phyloP scores from a whole-genome alignment of 2,113 vertebrate genomes.

The Carollia perspicillata region DNA sequence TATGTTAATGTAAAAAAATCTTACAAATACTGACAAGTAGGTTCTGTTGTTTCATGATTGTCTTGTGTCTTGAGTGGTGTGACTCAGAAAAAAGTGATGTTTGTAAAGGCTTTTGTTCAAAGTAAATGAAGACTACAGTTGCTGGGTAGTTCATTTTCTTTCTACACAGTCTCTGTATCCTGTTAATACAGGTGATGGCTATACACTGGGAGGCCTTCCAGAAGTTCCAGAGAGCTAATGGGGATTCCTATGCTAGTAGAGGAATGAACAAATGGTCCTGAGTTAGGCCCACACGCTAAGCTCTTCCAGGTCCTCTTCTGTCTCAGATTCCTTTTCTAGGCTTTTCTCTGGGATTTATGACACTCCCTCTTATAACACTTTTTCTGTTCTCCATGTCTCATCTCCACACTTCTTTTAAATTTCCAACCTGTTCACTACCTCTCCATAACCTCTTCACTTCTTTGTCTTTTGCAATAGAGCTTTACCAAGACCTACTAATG shows the following conservation, averaged over 20 bases:
- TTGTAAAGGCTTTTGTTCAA: neutral
- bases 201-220: neutral
- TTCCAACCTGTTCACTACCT: neutral
- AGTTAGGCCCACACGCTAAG: neutral
- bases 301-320: neutral
- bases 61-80: neutral
- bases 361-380: neutral
- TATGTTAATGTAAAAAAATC: slow-evolving; percentile 23
- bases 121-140: slow-evolving; percentile 22
- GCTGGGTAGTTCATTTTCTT: neutral
- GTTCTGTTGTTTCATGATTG: neutral
- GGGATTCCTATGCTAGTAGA: neutral
- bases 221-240: neutral
- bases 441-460: neutral
- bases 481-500: neutral
- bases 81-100: neutral
- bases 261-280: neutral
- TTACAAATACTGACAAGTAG: neutral
- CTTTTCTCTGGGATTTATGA: neutral
- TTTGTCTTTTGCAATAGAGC: neutral
- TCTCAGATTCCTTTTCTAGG: neutral
- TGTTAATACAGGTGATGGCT: neutral
- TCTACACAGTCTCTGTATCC: neutral
- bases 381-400: neutral
- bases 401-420: neutral